phyloP scores from a whole-genome alignment of 2,888 invertebrate species.

The Lasioglossum lativentre region DNA sequence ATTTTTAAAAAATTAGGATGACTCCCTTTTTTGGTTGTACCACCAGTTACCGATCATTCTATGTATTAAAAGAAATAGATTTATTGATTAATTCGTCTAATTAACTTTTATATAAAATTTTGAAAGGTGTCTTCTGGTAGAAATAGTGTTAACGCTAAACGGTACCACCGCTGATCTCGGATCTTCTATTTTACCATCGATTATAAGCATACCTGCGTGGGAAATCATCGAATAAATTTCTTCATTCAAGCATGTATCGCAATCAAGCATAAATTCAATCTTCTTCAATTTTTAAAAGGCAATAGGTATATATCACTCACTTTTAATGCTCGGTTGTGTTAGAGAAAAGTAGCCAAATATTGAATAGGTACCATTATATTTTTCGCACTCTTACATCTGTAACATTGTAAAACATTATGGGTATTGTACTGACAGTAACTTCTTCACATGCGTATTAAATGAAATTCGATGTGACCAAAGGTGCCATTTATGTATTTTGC shows the following conservation, averaged over 20 bases:
- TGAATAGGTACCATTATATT: slow-evolving; percentile 8
- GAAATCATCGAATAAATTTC: background rate
- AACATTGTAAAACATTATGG: slow-evolving; percentile 1
- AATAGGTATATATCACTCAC: background rate
- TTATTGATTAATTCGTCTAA: too few species aligned
- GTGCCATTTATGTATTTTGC: background rate
- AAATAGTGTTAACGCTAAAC: background rate
- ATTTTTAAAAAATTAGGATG: background rate
- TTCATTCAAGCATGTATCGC: background rate
- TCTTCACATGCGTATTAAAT: slow-evolving; percentile 1
- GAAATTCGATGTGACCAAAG: background rate
- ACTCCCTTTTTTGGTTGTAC: background rate
- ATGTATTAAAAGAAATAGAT: background rate
- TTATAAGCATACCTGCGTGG: background rate
- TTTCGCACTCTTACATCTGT: slow-evolving; percentile 1
- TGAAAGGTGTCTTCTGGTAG: background rate
- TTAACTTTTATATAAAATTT: background rate
- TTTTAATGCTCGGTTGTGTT: slow-evolving; percentile 1
- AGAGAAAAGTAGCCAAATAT: slow-evolving; percentile 5
- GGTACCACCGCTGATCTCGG: background rate
- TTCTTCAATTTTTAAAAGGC: background rate
- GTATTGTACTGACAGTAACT: background rate
- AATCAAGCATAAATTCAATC: background rate
- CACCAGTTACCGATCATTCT: background rate
- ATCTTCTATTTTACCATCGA: background rate